Base-by-base conservation (phyloP, 1,140 invertebrate species). In the Zaprionus davidi region DNA sequence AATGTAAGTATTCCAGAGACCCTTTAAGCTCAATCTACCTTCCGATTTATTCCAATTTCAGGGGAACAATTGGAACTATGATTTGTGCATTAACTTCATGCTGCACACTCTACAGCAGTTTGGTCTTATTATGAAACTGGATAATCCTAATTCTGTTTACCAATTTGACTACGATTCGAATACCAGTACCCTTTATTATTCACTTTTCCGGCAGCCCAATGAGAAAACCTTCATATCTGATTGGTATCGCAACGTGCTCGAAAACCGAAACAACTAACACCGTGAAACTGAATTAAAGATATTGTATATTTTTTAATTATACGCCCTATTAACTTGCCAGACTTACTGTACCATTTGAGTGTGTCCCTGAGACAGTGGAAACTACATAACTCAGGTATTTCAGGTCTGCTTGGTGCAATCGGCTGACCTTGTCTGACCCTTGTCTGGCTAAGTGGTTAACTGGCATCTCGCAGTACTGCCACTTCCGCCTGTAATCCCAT, bases 401-500 rank as follows among this genome's bases (percentile, higher is more conserved):
- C 46, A 22, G 20, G 3, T 22, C 9, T 31, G 9, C 31, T 11
- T 11, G 31, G 7, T 31, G 31, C 31, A 31, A 31, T 9, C 31
- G 9, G 3, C 41, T 51, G 46, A 51, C 46, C 46, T 51, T 20
- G 26, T 41, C 34, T 72, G 63, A 57, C 56, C 69, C 70, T 62
- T 70, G 41, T 70, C 57, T 66, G 60, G 44, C 56, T 44, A 28
- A 67, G 46, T 60, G 72, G 36, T 62, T 71, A 49, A 67, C 53
- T 66, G 59, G 38, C 64, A n/a, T 46, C 20, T 46, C 11, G 65
- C 81, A 56, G 60, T 59, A 82, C 78, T 87, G 82, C 80, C 58
- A 81, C 79, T 84, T 81, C 83, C 83, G 83, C 65, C 78, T 73
- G 73, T 68, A 74, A 83, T 83, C 74, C 66, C 79, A 75, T 77